These are phyloP conservation scores for Gallinago undulata DNA, from an alignment of 2,113 vertebrate species.

Conservation along the genomic window DNA sequence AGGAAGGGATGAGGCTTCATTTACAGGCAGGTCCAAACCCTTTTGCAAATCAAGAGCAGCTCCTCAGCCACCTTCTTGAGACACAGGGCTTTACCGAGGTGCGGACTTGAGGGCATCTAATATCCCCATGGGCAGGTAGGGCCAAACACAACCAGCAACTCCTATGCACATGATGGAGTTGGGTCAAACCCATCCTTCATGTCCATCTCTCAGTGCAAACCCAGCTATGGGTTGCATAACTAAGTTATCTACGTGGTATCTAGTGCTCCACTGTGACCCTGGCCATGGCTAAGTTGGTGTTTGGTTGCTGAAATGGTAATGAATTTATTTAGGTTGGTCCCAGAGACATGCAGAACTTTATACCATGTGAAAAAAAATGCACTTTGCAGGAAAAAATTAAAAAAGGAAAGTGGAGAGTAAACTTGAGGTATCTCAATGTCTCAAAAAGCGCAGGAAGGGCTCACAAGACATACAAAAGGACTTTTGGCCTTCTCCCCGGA, in stretches of 20 bases:
- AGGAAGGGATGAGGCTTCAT: not conserved
- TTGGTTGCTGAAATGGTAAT: rapidly evolving
- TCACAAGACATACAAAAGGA: not conserved
- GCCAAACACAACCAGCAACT: not conserved
- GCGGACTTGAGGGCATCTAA: not conserved
- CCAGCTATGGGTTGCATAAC: not conserved
- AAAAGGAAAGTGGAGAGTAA: not conserved
- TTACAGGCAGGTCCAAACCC: not conserved
- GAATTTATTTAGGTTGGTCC: not conserved
- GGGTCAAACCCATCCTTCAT: not conserved
- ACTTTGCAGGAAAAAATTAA: not conserved
- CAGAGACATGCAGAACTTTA: not conserved
- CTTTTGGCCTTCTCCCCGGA: not conserved
- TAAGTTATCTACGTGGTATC: not conserved
- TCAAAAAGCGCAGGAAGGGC: not conserved
- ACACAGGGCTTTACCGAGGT: not conserved
- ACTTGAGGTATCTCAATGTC: not conserved
- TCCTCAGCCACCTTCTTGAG: not conserved
- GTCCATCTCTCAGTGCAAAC: not conserved
- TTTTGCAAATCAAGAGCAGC: not conserved
- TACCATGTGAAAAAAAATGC: not conserved
- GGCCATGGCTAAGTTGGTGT: rapidly evolving
- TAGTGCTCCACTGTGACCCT: not conserved
- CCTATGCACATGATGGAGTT: too few relatives aligned
- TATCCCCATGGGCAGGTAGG: rapidly evolving